Percentiles rank a stretch among this genome's conserved stretches.
Conservation (phyloP, 2,888 invertebrate genomes). For the Caenorhabditis sp. region DNA sequence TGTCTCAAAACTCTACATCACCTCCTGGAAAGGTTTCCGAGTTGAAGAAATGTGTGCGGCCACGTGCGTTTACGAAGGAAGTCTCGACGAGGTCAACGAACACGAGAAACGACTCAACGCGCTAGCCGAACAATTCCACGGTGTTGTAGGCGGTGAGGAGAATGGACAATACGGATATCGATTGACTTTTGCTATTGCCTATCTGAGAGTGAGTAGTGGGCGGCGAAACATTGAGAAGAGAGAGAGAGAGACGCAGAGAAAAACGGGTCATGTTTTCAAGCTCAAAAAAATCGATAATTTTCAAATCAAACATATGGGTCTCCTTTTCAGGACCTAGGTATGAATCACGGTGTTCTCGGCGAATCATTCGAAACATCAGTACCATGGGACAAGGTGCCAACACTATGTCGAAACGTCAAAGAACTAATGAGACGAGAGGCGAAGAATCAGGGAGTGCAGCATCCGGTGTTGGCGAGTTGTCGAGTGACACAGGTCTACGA, state of each 20-base stretch:
- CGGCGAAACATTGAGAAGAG: not conserved
- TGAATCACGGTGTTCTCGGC: slow-evolving; percentile 86
- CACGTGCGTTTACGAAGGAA: slow-evolving; percentile 88
- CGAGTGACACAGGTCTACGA: slow-evolving; percentile 94
- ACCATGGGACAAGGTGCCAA: slow-evolving; percentile 78
- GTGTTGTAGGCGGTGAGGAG: slow-evolving; percentile 81
- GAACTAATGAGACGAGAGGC: slow-evolving; percentile 78
- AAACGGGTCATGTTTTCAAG: no score
- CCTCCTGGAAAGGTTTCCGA: slow-evolving; percentile 87
- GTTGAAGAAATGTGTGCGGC: slow-evolving; percentile 84
- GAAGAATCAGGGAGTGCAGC: slow-evolving; percentile 72
- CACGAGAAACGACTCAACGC: slow-evolving; percentile 83
- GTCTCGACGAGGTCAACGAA: slow-evolving; percentile 77
- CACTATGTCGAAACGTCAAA: slow-evolving; percentile 89
- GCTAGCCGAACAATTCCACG: slow-evolving; percentile 76
- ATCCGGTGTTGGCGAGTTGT: slow-evolving; percentile 73
- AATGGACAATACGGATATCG: slow-evolving; percentile 95
- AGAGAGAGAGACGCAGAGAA: no score
- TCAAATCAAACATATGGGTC: no score
- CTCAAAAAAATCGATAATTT: no score
- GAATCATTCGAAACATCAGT: slow-evolving; percentile 99
- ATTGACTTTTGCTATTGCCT: slow-evolving; percentile 96
- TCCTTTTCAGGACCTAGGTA: slow-evolving; percentile 86
- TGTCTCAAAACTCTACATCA: slow-evolving; percentile 87
- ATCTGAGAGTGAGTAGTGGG: slow-evolving; percentile 81